Evolutionary conservation across 2,797 vertebrate species (phyloP).

Genomic region (Syndactyla subalaris): DNA sequence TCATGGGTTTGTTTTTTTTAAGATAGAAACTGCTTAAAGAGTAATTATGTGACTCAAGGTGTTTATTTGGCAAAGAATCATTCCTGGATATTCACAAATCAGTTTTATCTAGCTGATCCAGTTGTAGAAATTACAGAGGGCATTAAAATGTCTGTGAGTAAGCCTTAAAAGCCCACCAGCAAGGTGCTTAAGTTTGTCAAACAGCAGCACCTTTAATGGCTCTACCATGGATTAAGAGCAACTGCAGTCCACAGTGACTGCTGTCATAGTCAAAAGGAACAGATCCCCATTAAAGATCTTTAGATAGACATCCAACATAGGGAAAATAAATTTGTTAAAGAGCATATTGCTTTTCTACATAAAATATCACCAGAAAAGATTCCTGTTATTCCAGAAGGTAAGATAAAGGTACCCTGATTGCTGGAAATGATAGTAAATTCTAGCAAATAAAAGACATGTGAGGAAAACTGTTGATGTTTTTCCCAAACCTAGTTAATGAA

Average conservation of each 20-base stretch:
- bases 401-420: neutral
- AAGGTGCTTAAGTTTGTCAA: neutral
- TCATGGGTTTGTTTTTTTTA: no score
- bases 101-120: neutral
- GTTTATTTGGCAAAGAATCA: neutral
- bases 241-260: neutral
- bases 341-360: neutral
- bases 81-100: neutral
- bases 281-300: neutral
- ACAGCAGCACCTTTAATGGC: neutral
- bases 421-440: neutral
- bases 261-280: neutral
- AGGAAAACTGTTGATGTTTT: neutral
- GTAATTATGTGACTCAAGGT: neutral
- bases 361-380: neutral
- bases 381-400: neutral
- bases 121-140: neutral
- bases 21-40: neutral
- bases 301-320: rapidly evolving
- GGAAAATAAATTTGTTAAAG: neutral
- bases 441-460: neutral
- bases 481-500: neutral
- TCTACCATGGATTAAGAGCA: neutral
- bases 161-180: neutral
- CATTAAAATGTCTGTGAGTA: neutral